Evolutionary conservation across 2,797 vertebrate species (phyloP), one percentile per base, ranked within the genome.

Genomic region (Sandelia bainsii): DNA sequence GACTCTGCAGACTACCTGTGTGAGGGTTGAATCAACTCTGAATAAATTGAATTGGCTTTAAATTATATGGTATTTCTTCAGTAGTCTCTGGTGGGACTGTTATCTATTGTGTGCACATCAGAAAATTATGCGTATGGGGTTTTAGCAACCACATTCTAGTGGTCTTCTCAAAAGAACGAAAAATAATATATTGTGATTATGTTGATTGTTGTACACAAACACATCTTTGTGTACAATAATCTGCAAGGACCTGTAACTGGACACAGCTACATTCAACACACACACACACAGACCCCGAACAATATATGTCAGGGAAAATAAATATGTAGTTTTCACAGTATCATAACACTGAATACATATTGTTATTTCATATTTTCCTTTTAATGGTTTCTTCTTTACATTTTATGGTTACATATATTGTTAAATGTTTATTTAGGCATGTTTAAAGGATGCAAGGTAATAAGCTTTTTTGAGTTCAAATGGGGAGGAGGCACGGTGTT

Each of bases 21-120:
- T 76, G 45, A 74, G 59, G 20, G 46, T 40, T 85, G 64, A 69
- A 72, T 79, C 86, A 92, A 87, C 84, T 84, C 1, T 64, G 61
- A 83, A 56, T 81, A 40, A 76, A 40, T 32, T 59, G 23, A 72
- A 69, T 17, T 19, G 51, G 72, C 49, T 66, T 70, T 40, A 72
- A 20, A 46, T 49, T 1, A 62, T 83, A 67, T 64, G 60, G 67
- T 82, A 58, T 82, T 75, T 81, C 66, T 68, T 77, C 67, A 79
- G 51, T 75, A 52, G 69, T 74, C 46, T 83, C 71, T 56, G 42
- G 62, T 23, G 79, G 32, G 27, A 58, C 82, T 22, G 32, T 74
- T 81, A 77, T 88, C 63, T 82, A 19, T 37, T 61, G 39, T 80
- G 67, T 69, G 32, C 49, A 67, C 72, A 80, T 60, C 17, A 51